These are phyloP conservation scores for Troilus luridus DNA, from an alignment of 2,888 invertebrate genomes.

Conservation along the genomic window DNA sequence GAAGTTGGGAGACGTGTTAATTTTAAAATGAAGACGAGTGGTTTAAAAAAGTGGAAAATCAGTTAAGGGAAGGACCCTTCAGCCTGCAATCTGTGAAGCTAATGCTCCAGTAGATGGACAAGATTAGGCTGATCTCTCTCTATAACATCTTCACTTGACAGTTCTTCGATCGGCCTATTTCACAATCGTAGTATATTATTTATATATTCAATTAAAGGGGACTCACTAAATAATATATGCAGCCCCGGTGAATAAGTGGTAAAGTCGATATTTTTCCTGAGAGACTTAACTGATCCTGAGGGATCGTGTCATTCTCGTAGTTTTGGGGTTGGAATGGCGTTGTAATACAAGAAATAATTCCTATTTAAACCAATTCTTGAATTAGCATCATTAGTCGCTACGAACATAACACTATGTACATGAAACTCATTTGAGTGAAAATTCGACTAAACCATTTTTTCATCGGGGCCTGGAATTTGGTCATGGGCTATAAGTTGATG, in stretches of 20 bases:
- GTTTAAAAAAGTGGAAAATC: background rate
- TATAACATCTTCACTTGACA: background rate
- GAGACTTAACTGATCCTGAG: too few relatives aligned
- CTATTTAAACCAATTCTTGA: too few relatives aligned
- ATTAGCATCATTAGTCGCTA: too few relatives aligned
- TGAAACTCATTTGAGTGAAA: too few relatives aligned
- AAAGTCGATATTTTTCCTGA: too few relatives aligned
- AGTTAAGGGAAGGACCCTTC: slow-evolving; percentile 48
- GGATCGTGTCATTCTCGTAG: too few relatives aligned
- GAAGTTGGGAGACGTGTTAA: background rate
- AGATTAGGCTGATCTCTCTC: background rate
- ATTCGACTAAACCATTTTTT: too few relatives aligned
- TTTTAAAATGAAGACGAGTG: slow-evolving; percentile 46
- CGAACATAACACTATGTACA: too few relatives aligned
- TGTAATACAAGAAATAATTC: too few relatives aligned
- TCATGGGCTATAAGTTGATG: too few relatives aligned
- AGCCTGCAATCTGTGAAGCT: slow-evolving; percentile 5
- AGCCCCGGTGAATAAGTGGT: background rate
- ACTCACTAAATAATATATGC: background rate
- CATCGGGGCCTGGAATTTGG: too few relatives aligned
- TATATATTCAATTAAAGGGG: background rate
- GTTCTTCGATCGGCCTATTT: background rate
- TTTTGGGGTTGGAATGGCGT: too few relatives aligned
- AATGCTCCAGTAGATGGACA: slow-evolving; percentile 42
- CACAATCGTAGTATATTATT: background rate